Evolutionary conservation across 2,797 vertebrate genomes (phyloP), one percentile per base, ranked within the genome.

Genomic region (Argyrosomus regius): DNA sequence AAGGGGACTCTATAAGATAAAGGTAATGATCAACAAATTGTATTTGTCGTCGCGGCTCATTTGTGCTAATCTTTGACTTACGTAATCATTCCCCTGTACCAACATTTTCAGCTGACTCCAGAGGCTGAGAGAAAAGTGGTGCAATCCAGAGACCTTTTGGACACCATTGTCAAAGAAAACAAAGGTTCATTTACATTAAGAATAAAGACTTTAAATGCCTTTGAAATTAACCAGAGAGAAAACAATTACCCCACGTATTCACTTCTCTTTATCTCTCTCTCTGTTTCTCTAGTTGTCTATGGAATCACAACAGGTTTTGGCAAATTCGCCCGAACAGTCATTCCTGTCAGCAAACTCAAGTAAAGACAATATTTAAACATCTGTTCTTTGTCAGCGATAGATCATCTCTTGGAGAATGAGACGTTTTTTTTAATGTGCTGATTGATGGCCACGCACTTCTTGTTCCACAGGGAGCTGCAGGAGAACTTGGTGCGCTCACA

Each of bases 231-330:
- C 4, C 24, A 53, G 9, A 16, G 24, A 62, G 6, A 53, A 77
- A 41, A 49, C 5, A 60, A 17, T 17, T 0, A 52, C 11, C 28
- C 12, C 16, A 17, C 54, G 5, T 50, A 24, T 48, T 76, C 10
- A 56, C 3, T 50, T 50, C 4, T 63, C 20, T 26, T 0, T 61
- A 0, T 72, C 31, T 82, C 26, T 79, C 10, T 76, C 17, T 85
- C 58, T 84, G 20, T 82, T 87, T 78, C 63, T 91, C 20, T 89
- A 99, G 98, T 99, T 80, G 98, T 99, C 77, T 99, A 99, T 31
- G 98, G 98, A 88, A 99, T 99, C 89, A 99, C 97, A 26, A 99
- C 98, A 0, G 98, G 98, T 14, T 99, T 99, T 93, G 98, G 98
- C 18, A 99, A 99, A 89, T 99, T 99, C 94, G 98, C 98, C 69